These are phyloP conservation scores for Seriola aureovittata DNA, from an alignment of 2,113 vertebrate genomes.

Conservation along the genomic window DNA sequence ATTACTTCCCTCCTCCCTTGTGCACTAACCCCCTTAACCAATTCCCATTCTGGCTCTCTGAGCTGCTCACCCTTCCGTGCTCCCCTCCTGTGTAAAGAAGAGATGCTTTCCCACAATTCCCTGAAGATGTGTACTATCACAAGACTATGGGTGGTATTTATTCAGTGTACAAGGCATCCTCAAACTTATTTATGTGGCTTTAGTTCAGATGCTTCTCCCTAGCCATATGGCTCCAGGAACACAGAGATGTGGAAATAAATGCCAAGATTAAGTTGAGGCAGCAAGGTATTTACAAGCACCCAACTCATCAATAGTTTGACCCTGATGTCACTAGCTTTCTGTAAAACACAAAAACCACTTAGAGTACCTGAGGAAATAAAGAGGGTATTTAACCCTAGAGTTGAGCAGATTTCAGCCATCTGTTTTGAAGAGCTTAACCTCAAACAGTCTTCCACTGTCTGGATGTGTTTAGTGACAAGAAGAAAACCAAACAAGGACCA, in stretches of 20 bases:
- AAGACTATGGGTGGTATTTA: constrained; percentile 68
- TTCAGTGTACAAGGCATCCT: constrained; percentile 47
- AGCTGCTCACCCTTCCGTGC: constrained; percentile 67
- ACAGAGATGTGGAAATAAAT: constrained; percentile 56
- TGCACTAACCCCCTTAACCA: constrained; percentile 52
- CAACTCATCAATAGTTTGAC: constrained; percentile 62
- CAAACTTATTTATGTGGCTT: constrained; percentile 53
- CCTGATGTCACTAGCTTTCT: constrained; percentile 57
- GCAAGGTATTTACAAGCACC: constrained; percentile 65
- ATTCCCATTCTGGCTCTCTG: constrained; percentile 55
- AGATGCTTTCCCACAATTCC: constrained; percentile 63
- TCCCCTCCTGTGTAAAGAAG: constrained; percentile 38
- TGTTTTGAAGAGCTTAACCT: constrained; percentile 81
- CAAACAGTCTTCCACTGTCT: constrained; percentile 71
- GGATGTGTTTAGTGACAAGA: constrained; percentile 53
- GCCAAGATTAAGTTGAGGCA: constrained; percentile 67
- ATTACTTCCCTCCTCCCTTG: constrained; percentile 53
- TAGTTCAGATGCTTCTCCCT: constrained; percentile 46
- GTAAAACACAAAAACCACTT: constrained; percentile 72
- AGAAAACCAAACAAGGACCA: constrained; percentile 66
- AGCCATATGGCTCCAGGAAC: constrained; percentile 72
- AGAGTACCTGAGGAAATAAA: constrained; percentile 81
- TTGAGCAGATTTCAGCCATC: constrained; percentile 83
- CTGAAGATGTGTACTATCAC: constrained; percentile 49
- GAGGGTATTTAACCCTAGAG: constrained; percentile 77